Conservation (phyloP, 2,113 vertebrate genomes). For the Podarcis raffonei region DNA sequence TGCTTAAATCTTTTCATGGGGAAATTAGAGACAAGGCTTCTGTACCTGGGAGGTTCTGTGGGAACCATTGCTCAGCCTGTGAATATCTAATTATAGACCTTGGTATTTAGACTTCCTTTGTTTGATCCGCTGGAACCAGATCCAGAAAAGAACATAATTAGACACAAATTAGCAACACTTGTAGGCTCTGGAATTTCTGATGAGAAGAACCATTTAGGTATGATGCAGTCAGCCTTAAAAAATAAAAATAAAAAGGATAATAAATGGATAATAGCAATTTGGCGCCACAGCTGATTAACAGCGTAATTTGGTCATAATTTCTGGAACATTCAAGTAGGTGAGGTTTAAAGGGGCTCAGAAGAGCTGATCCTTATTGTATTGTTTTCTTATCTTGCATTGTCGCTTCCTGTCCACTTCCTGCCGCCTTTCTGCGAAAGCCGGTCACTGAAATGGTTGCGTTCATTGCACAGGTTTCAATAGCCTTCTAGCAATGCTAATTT, state of each 20-base stretch:
- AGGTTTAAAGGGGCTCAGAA: conserved; percentile 8
- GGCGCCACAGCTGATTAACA: conserved; percentile 10
- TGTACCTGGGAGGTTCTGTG: conserved; percentile 21
- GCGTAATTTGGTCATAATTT: conserved; percentile 18
- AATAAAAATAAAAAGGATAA: neutral
- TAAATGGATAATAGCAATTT: neutral
- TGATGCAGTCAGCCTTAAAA: neutral
- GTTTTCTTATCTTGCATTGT: conserved; percentile 32
- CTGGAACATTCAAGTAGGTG: conserved; percentile 21
- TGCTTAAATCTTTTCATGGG: neutral
- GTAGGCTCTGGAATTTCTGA: neutral
- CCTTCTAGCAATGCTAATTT: conserved; percentile 26
- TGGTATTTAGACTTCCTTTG: neutral
- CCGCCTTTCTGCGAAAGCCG: conserved; percentile 22
- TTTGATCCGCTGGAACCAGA: conserved; percentile 12
- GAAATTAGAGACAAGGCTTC: conserved; percentile 26
- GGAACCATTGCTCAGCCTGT: conserved; percentile 6
- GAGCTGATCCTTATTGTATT: neutral
- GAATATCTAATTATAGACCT: neutral
- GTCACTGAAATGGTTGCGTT: conserved; percentile 16
- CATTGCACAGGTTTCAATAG: conserved; percentile 40
- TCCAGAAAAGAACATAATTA: neutral
- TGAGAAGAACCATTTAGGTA: neutral
- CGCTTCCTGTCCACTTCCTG: conserved; percentile 20
- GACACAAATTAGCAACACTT: neutral